Evolutionary conservation across 2,797 vertebrate species (phyloP).

Genomic region (Neosalanx taihuensis): DNA sequence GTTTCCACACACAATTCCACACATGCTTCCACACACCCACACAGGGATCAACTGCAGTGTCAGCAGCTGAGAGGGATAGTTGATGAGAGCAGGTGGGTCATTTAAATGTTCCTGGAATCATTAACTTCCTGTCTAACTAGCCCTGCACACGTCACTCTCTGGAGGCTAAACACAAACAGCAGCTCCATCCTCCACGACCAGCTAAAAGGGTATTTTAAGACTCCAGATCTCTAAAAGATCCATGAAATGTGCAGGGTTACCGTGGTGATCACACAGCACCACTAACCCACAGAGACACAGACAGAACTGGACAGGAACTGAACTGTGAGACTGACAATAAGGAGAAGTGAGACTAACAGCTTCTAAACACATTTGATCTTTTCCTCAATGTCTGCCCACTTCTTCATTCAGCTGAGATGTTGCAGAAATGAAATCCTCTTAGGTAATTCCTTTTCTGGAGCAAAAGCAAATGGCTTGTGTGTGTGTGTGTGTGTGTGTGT

Average conservation of each 20-base stretch:
- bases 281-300: neutral
- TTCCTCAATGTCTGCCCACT: slow-evolving; percentile 17
- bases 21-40: neutral
- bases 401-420: slow-evolving; percentile 23
- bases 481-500: neutral
- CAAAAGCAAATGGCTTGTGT: slow-evolving; percentile 25
- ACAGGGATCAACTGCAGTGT: neutral
- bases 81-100: neutral
- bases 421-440: slow-evolving; percentile 35
- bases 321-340: neutral
- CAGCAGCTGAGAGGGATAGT: neutral
- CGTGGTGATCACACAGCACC: no score
- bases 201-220: neutral
- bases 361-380: slow-evolving; percentile 3
- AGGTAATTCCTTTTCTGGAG: slow-evolving; percentile 17
- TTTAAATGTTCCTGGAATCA: slow-evolving; percentile 5
- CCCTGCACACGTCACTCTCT: neutral
- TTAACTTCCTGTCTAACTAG: no score
- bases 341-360: neutral
- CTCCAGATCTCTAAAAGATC: neutral
- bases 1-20: neutral
- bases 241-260: no score
- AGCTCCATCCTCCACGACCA: no score
- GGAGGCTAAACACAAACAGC: no score
- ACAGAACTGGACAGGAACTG: neutral